phyloP scores from a whole-genome alignment of 2,797 vertebrate species.

The Hypotaenidia philippensis region DNA sequence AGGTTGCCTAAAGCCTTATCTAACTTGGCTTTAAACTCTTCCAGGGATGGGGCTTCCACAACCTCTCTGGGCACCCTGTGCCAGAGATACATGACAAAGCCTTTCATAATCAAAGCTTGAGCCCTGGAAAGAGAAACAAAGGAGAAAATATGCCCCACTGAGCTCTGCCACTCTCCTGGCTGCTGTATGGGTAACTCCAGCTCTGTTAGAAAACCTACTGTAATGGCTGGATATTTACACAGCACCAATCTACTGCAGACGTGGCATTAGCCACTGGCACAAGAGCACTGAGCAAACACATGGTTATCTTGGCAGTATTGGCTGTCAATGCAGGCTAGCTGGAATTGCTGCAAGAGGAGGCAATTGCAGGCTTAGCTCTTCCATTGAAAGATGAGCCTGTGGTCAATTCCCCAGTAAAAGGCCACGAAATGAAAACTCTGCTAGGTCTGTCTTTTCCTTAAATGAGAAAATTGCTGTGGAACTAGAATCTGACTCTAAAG shows the following conservation, averaged over 20 bases:
- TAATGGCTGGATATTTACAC: background rate
- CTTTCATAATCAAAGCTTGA: background rate
- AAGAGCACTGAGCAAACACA: background rate
- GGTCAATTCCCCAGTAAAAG: background rate
- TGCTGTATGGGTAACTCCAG: background rate
- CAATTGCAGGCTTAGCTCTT: background rate
- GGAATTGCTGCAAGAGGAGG: background rate
- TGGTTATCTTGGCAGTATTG: background rate
- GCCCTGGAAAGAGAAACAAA: background rate
- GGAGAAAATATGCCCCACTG: fast-evolving
- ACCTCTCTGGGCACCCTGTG: no score
- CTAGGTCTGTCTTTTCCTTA: background rate
- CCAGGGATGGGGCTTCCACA: no score
- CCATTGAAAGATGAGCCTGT: background rate
- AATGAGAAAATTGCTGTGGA: background rate
- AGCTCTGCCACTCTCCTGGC: background rate
- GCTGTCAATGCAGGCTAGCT: background rate
- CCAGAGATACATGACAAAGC: background rate
- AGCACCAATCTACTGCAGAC: background rate
- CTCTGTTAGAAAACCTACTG: background rate
- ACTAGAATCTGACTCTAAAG: background rate
- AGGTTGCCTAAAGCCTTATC: no score
- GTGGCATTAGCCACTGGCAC: background rate
- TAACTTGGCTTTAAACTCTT: no score
- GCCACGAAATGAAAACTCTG: background rate